Evolutionary conservation across 2,888 invertebrate species (phyloP), one percentile per base, ranked within the genome.

Genomic region (Subacronicta megacephala): DNA sequence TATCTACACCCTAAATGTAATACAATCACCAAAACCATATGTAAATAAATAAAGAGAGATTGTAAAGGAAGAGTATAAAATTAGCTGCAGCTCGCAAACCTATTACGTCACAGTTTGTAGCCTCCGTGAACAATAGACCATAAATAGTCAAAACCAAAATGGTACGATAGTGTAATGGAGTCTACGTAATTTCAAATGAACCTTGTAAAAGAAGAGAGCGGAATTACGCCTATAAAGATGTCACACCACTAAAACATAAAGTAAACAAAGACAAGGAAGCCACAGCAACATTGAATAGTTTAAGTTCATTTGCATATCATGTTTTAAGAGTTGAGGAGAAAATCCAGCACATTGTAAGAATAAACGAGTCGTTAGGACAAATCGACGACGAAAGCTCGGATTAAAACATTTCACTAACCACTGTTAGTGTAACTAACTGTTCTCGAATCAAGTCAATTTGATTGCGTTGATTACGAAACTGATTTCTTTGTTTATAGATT

Each of bases 241-340:
- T 67, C 67, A 50, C 45, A 41, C 41, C 26, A 71, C 50, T 55
- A 53, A 43, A 68, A 46, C 69, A 60, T 57, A 58, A 59, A 70
- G 57, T 58, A 57, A 54, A 57, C 55, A 65, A 62, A 62, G 57
- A 69, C 69, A 49, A 62, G 75, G 75, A 73, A 73, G 69, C 58
- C 37, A 53, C 54, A 50, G 45, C 29, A 40, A 60, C 72, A 51
- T 59, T 41, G 53, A 70, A 70, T 62, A 58, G 33, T 61, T 78
- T 77, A 79, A 76, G 76, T 80, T 78, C 75, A 88, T 89, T 87
- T 82, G 74, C 85, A 81, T 83, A 83, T 85, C 84, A 78, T 72
- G 62, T 64, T 71, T 62, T 44, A 54, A 60, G 55, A 60, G 59
- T 57, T 55, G 47, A 59, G 47, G 69, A 60, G 69, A 63, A 71